phyloP scores from a whole-genome alignment of 2,888 invertebrate genomes.

The Geotrupes spiniger region DNA sequence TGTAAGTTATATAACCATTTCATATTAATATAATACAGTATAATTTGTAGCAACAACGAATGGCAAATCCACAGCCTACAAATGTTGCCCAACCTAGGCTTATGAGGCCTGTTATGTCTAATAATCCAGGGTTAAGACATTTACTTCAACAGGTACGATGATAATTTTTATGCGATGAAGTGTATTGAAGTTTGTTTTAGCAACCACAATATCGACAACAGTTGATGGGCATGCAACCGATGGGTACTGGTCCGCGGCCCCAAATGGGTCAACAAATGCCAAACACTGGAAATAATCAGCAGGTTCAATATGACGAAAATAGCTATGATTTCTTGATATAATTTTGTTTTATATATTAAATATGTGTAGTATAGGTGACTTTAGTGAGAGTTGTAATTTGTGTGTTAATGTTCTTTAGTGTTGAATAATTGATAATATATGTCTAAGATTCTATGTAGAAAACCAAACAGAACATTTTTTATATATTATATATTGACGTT shows the following conservation, averaged over 20 bases:
- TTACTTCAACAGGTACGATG: slow-evolving; percentile 70
- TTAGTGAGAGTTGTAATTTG: too few relatives aligned
- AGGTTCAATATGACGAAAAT: slow-evolving; percentile 55
- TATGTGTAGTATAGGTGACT: too few relatives aligned
- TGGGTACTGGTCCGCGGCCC: slow-evolving; percentile 52
- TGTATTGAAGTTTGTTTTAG: slow-evolving; percentile 44
- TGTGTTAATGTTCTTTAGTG: too few relatives aligned
- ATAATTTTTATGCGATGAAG: slow-evolving; percentile 4
- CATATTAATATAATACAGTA: slow-evolving; percentile 9
- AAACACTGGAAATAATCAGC: slow-evolving; percentile 45
- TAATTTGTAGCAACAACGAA: slow-evolving; percentile 40
- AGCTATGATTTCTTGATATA: slow-evolving; percentile 29
- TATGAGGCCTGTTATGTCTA: slow-evolving; percentile 70
- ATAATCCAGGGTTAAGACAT: slow-evolving; percentile 78
- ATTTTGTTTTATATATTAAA: too few relatives aligned
- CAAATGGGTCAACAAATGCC: slow-evolving; percentile 50
- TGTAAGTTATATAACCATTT: slow-evolving; percentile 48
- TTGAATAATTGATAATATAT: too few relatives aligned
- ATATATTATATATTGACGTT: too few relatives aligned
- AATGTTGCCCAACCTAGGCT: slow-evolving; percentile 57
- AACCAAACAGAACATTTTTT: too few relatives aligned
- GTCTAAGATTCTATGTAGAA: too few relatives aligned
- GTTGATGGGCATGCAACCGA: slow-evolving; percentile 57
- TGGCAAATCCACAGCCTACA: slow-evolving; percentile 41
- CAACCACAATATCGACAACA: slow-evolving; percentile 70